Evolutionary conservation across 2,888 invertebrate genomes (phyloP).

Genomic region (Lydus trimaculatus): DNA sequence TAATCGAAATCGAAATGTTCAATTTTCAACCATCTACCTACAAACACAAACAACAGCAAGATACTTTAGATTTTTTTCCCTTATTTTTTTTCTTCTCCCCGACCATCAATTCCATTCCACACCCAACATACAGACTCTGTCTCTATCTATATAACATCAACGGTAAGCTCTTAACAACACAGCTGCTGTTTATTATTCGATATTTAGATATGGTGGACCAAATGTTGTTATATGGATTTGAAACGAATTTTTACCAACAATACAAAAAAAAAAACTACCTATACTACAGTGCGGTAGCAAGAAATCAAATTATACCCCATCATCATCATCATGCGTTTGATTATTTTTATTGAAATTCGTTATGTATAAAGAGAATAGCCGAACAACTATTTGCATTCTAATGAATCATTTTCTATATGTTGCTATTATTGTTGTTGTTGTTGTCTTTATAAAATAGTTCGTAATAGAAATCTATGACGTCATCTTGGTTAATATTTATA

Average conservation of each 20-base stretch:
- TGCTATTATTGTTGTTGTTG: not conserved
- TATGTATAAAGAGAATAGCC: not conserved
- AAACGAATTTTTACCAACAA: not conserved
- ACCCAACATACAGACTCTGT: not conserved
- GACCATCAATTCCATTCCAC: conserved; percentile 1
- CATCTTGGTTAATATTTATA: not conserved
- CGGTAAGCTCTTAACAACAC: not conserved
- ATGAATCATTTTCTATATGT: conserved; percentile 1
- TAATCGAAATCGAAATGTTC: no score
- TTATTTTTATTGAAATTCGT: not conserved
- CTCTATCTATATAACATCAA: not conserved
- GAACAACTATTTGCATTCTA: not conserved
- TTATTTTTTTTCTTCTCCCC: not conserved
- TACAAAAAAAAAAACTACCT: no score
- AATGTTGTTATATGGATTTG: not conserved
- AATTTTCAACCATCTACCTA: not conserved
- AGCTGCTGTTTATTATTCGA: conserved; percentile 8
- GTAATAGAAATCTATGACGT: not conserved
- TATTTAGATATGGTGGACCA: not conserved
- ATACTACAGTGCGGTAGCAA: no score
- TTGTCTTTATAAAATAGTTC: not conserved
- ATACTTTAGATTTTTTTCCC: not conserved
- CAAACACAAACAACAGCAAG: not conserved
- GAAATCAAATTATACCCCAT: not conserved
- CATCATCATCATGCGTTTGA: not conserved